phyloP scores from a whole-genome alignment of 2,888 invertebrate species.

The Mycalesis mineus region DNA sequence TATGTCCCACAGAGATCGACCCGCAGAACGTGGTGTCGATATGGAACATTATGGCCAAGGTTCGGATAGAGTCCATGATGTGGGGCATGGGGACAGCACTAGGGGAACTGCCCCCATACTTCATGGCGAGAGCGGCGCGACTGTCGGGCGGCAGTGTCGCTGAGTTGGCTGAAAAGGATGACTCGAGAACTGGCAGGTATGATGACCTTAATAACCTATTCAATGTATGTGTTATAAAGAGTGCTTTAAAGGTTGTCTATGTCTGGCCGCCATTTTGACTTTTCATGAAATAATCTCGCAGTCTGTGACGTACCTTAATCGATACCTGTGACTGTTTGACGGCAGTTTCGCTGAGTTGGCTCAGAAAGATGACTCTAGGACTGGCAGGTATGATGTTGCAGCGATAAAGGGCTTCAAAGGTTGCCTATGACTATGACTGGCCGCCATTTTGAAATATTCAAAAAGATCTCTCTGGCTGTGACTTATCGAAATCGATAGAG shows the following conservation, averaged over 20 bases:
- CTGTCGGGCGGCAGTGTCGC: conserved; percentile 74
- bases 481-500: no score
- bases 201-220: no score
- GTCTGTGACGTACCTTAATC: no score
- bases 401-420: no score
- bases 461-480: no score
- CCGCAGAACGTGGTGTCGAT: conserved; percentile 84
- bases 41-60: conserved; percentile 95
- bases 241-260: no score
- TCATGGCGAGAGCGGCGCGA: conserved; percentile 98
- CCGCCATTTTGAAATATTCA: no score
- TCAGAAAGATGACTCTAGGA: conserved; percentile 50
- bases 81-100: conserved; percentile 99
- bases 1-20: conserved; percentile 89
- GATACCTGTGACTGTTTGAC: conserved; percentile 82
- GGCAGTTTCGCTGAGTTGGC: conserved; percentile 53
- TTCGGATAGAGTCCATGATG: conserved; percentile 96
- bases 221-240: no score
- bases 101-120: conserved; percentile 99
- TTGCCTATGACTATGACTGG: no score
- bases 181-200: conserved; percentile 49
- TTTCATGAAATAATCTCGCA: no score
- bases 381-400: conserved; percentile 42
- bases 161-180: conserved; percentile 49
- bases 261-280: no score